Base-by-base conservation (phyloP, 2,113 vertebrate genomes). In the Centropus bengalensis region DNA sequence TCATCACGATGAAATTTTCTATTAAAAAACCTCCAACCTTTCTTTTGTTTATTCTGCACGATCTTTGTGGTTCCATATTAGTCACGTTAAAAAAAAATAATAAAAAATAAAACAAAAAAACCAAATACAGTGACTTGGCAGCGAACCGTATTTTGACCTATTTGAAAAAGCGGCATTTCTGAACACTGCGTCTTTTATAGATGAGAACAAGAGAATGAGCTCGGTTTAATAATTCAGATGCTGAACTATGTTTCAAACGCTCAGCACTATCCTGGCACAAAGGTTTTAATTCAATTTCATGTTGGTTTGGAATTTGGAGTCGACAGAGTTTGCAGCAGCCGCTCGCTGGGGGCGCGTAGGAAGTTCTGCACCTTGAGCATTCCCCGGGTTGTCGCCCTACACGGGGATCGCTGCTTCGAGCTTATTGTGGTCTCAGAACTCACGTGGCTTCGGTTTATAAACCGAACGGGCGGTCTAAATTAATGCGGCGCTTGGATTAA, bases 1-100 rank as follows among this genome's bases (percentile, higher is more conserved):
- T 97, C 82, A 45, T 97, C 97, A 86, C 96, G 96, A 92, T 68
- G 89, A 97, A 85, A 64, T 92, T 92, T 97, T 93, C 96, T 97
- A 89, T 96, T 97, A 86, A 93, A 96, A 97, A 96, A 24, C 14
- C 59, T 84, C 66, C 59, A 91, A 89, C 76, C 60, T 92, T 91
- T 82, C 56, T 94, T 89, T 90, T 93, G 84, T 96, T 96, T 95
- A 81, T 92, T 83, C 84, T 93, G 26, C 69, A 60, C 63, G 80
- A 58, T 44, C 83, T 93, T 93, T 93, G 69, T 56, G 83, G 40
- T 84, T 82, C 83, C 60, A 70, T 94, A 88, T 91, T 91, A 93
- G 77, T 79, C 78, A 88, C 51, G 38, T 82, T 66, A 66, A 54
- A 60, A 26, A 54, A 27, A 30, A 49, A 49, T 8, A 22, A 47